These are phyloP conservation scores for Peromyscus leucopus DNA, from an alignment of 2,113 vertebrate species.

Conservation along the genomic window DNA sequence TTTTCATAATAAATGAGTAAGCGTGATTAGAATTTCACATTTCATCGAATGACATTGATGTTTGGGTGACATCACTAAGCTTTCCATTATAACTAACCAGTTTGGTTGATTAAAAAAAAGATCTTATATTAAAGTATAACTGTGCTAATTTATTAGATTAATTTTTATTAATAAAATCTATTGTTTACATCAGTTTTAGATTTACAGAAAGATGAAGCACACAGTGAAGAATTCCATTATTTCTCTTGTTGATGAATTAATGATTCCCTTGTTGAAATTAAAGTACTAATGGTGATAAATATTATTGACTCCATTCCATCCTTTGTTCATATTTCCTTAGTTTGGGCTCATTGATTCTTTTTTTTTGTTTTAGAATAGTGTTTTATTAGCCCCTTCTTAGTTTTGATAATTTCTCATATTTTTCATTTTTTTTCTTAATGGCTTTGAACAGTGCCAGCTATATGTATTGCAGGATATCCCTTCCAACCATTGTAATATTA, in stretches of 20 bases:
- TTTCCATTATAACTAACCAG: background rate
- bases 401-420: background rate
- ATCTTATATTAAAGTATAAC: constrained; percentile 1
- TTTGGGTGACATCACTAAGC: background rate
- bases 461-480: background rate
- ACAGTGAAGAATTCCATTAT: background rate
- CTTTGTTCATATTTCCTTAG: background rate
- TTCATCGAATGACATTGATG: background rate
- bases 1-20: constrained; percentile 42
- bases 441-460: background rate
- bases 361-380: background rate
- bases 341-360: background rate
- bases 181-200: background rate
- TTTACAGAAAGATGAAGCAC: background rate
- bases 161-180: background rate
- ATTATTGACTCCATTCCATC: background rate
- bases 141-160: background rate
- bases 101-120: background rate
- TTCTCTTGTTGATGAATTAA: background rate
- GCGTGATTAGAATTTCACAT: background rate
- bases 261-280: background rate
- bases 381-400: background rate
- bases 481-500: background rate
- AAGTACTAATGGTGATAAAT: background rate
- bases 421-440: background rate